phyloP scores from a whole-genome alignment of 2,113 vertebrate genomes.

The Mesocricetus auratus region DNA sequence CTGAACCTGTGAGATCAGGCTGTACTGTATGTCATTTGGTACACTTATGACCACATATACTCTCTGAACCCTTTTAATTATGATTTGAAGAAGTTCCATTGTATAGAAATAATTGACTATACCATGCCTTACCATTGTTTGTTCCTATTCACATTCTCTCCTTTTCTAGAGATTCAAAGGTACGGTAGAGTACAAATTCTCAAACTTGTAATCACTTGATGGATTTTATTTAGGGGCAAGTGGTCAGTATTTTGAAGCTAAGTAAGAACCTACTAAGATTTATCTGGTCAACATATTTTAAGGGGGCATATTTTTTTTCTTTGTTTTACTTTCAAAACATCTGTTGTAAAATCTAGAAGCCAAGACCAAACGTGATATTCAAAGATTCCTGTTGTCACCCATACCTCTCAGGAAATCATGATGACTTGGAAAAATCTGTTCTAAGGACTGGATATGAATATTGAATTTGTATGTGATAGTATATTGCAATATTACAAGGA shows the following conservation, averaged over 20 bases:
- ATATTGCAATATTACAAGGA: not conserved
- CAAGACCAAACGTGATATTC: not conserved
- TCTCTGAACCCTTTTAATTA: not conserved
- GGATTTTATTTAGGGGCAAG: not conserved
- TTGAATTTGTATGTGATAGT: no score
- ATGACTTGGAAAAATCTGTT: not conserved
- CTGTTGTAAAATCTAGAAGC: not conserved
- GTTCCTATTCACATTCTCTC: not conserved
- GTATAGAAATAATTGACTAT: not conserved
- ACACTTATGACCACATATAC: not conserved
- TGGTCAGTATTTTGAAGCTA: not conserved
- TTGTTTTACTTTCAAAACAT: not conserved
- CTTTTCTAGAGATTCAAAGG: not conserved
- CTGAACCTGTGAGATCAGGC: rapidly evolving
- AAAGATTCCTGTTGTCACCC: not conserved
- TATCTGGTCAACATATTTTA: not conserved
- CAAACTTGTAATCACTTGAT: not conserved
- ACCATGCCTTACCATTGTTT: not conserved
- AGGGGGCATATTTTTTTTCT: no score
- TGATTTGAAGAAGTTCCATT: not conserved
- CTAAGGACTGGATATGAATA: not conserved
- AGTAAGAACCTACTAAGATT: not conserved
- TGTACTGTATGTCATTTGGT: not conserved
- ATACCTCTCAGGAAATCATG: not conserved
- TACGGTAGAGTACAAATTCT: not conserved